Conservation (phyloP, 2,888 invertebrate species). For the Rhagonycha lutea region DNA sequence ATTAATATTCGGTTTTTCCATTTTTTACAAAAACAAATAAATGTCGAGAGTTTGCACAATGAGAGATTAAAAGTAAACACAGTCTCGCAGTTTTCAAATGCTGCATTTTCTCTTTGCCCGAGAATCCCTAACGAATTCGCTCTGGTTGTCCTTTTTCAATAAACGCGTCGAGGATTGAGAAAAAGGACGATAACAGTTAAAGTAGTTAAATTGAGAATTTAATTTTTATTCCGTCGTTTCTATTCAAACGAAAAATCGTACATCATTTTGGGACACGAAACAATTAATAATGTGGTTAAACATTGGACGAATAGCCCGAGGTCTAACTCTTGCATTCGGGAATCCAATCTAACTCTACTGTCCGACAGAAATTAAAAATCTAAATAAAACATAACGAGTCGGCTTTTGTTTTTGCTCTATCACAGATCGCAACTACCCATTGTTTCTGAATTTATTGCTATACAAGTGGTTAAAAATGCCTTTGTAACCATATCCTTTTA, state of each 20-base stretch:
- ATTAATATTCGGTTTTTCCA: slow-evolving; percentile 32
- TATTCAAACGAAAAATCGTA: slow-evolving; percentile 49
- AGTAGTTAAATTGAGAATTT: slow-evolving; percentile 39
- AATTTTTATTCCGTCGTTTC: slow-evolving; percentile 38
- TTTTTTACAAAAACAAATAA: slow-evolving; percentile 42
- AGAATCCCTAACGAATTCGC: slow-evolving; percentile 24
- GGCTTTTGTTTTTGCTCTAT: slow-evolving; percentile 49
- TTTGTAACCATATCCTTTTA: slow-evolving; percentile 30
- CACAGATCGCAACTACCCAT: slow-evolving; percentile 49
- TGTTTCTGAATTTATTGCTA: slow-evolving; percentile 51
- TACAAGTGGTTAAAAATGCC: slow-evolving; percentile 31
- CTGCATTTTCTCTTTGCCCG: slow-evolving; percentile 26
- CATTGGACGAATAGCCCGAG: slow-evolving; percentile 42
- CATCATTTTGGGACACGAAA: slow-evolving; percentile 47
- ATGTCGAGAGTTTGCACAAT: slow-evolving; percentile 50
- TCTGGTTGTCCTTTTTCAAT: slow-evolving; percentile 15
- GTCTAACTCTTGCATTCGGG: slow-evolving; percentile 38
- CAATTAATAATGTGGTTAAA: slow-evolving; percentile 52
- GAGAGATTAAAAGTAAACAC: slow-evolving; percentile 48
- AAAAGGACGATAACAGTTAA: slow-evolving; percentile 34
- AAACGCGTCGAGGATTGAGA: slow-evolving; percentile 9
- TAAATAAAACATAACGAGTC: slow-evolving; percentile 52
- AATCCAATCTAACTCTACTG: slow-evolving; percentile 41
- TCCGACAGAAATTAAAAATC: slow-evolving; percentile 48
- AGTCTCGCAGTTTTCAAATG: slow-evolving; percentile 31